Base-by-base conservation (phyloP, 1,140 invertebrate species). In the Panulirus ornatus region DNA sequence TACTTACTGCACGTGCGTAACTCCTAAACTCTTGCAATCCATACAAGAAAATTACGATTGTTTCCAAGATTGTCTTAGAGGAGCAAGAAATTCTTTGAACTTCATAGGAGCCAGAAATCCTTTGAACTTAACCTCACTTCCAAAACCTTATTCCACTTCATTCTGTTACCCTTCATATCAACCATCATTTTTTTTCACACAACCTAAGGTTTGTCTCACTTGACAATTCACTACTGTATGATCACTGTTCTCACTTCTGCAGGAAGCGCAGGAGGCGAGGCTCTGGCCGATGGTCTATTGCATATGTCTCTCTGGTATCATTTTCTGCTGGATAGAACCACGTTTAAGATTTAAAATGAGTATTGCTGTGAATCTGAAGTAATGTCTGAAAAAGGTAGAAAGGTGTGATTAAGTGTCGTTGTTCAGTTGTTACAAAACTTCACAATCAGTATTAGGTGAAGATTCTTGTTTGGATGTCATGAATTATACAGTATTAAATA, bases 281-380 rank as follows among this genome's bases (percentile, higher is more conserved):
- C n/a, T 71, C 82, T 14, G 82, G 82, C 40, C 82, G 82, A 42
- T 36, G 82, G 19, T 84, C 82, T 71, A 38, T 63, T 63, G 82
- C 6, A 34, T 70, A 84, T 2, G 38, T 30, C 30, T 84, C 63
- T 30, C 66, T 30, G 2, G 38, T 42, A 2, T 40, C 82, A 40
- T 66, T 58, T 40, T 14, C 82, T 84, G 82, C 22, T 42, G 51
- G n/a, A 44, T 38, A 42, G 2, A 81, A 36, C 5, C 8, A 30
- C 1, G 19, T 1, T 66, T 66, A 0, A 30, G 58, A 66, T 66
- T 8, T 66, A 66, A 30, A 66, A 66, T 66, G 8, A 66, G 22
- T 30, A 66, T 22, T 22, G 19, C 3, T 22, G 14, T 19, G 54
- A 14, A 58, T 19, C 54, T 58, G 16, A n/a, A n/a, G n/a, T n/a